These are phyloP conservation scores for Meteorus cinctellus DNA, from an alignment of 2,888 invertebrate species.

Conservation along the genomic window DNA sequence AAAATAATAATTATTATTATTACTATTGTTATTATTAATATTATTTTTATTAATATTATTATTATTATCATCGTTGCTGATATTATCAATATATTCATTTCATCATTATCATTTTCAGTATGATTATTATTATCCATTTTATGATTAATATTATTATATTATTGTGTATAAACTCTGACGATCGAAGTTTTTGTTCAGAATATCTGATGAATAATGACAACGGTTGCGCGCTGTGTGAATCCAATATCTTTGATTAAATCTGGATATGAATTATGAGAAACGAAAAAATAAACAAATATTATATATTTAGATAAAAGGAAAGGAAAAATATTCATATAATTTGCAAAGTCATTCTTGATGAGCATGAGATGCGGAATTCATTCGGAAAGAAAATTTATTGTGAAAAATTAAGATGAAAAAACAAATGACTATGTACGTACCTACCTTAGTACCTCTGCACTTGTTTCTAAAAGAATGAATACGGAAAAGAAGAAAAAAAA, in stretches of 20 bases:
- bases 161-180: not conserved
- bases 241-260: conserved; percentile 49
- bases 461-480: conserved; percentile 43
- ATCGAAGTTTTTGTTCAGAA: conserved; percentile 54
- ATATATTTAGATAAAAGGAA: conserved; percentile 44
- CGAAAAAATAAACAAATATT: conserved; percentile 29
- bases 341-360: conserved; percentile 34
- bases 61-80: conserved; percentile 19
- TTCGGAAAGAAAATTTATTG: conserved; percentile 45
- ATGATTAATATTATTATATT: conserved; percentile 38
- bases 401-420: conserved; percentile 43
- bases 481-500: conserved; percentile 33
- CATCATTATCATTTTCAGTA: not conserved
- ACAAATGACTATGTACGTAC: conserved; percentile 50
- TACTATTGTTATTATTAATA: conserved; percentile 61
- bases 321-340: conserved; percentile 31
- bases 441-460: conserved; percentile 52
- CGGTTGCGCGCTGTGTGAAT: conserved; percentile 59
- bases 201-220: conserved; percentile 58
- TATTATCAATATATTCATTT: not conserved
- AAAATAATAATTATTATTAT: not conserved
- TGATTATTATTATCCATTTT: conserved; percentile 40
- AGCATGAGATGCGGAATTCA: conserved; percentile 42
- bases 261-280: not conserved
- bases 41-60: conserved; percentile 13